Base-by-base conservation (phyloP, 2,888 invertebrate genomes). In the Tinea trinotella region DNA sequence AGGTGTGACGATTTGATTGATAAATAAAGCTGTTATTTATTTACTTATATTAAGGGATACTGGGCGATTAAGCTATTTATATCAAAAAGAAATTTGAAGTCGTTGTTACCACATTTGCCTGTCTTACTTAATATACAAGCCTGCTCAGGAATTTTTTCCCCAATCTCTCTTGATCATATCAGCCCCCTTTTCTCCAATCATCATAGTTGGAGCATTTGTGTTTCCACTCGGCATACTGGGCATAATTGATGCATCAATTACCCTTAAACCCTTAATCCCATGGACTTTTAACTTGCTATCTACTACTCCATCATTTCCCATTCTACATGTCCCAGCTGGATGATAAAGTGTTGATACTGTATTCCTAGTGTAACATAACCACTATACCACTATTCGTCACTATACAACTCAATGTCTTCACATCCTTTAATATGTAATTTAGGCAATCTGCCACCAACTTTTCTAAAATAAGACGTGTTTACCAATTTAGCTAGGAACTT, bases 301-400 rank as follows among this genome's bases (percentile, higher is more conserved):
- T 6, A 88, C 80, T 0, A 88, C 88, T 1, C 83, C 73, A 0
- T 58, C 58, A 61, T 87, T 79, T 0, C 89, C 91, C 90, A 92
- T 91, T 66, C 88, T 88, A 56, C 87, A 87, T 0, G 90, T 90
- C 55, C 91, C 89, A 0, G 87, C 87, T 0, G 90, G 88, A 65
- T 92, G 91, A 70, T 90, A 91, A 15, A 82, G 64, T 1, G 85
- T 82, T 1, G 75, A 65, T 2, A 72, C 73, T 59, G 82, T 71
- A 56, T 80, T 71, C 3, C 74, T 70, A 0, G 83, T 73, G 24
- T 83, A 72, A 59, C 89, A 89, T 53, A 68, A 68, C 82, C 87
- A 84, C 62, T 87, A 89, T 0, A 68, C 82, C 87, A 84, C 62
- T 87, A 89, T 0, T 64, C 68, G 34, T 80, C 72, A 4, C 68